Evolutionary conservation across 2,113 vertebrate genomes (phyloP).

Genomic region (Loxodonta africana): DNA sequence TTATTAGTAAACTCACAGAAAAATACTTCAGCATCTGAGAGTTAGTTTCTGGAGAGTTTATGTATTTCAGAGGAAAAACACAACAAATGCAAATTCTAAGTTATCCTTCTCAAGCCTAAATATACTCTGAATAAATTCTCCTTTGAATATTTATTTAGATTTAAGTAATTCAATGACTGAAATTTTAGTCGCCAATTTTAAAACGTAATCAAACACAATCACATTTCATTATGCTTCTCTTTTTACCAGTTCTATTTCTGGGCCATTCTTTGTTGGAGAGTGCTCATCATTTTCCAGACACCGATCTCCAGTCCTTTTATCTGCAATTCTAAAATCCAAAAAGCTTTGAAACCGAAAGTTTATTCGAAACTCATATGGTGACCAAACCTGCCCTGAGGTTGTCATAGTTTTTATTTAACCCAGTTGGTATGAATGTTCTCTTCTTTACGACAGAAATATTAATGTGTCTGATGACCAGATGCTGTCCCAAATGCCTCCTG

Average conservation of each 20-base stretch:
- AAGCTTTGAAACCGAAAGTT: constrained; percentile 10
- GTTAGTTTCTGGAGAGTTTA: neutral
- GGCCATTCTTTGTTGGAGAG: neutral
- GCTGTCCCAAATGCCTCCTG: neutral
- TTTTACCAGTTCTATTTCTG: constrained; percentile 18
- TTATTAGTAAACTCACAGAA: constrained; percentile 43
- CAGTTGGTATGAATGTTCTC: neutral
- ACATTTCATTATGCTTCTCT: neutral
- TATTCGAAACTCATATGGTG: neutral
- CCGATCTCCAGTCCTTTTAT: neutral
- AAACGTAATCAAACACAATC: neutral
- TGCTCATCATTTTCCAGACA: constrained; percentile 58
- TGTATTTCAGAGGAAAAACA: constrained; percentile 37
- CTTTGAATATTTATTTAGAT: constrained; percentile 27
- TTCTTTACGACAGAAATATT: constrained; percentile 24
- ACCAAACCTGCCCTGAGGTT: neutral
- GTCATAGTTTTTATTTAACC: neutral
- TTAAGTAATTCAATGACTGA: constrained; percentile 23
- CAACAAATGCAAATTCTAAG: constrained; percentile 37
- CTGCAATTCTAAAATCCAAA: constrained; percentile 53
- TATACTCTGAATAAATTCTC: constrained; percentile 31
- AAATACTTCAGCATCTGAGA: constrained; percentile 44
- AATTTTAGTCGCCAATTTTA: constrained; percentile 46
- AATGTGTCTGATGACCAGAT: constrained; percentile 13
- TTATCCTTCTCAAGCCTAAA: constrained; percentile 42